Conservation (phyloP, 2,888 invertebrate genomes). For the Phyto melanocephala region DNA sequence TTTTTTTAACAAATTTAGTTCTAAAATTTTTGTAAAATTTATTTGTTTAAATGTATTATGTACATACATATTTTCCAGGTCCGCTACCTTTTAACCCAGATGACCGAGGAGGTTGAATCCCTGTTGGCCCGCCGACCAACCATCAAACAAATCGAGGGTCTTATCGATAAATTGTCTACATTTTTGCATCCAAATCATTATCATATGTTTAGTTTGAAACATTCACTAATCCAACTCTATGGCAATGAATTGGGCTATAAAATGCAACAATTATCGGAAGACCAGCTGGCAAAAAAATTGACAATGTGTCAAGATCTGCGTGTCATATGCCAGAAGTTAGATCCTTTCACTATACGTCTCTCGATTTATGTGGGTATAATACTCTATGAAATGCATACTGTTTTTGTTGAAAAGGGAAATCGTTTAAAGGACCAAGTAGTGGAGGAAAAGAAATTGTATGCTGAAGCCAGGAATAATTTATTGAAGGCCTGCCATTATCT, state of each 20-base stretch:
- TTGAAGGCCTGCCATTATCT: slow-evolving; percentile 72
- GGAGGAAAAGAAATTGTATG: slow-evolving; percentile 62
- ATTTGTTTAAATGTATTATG: no score
- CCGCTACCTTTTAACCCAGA: slow-evolving; percentile 83
- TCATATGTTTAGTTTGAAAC: slow-evolving; percentile 89
- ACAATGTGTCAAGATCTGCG: slow-evolving; percentile 84
- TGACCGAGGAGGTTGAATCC: slow-evolving; percentile 88
- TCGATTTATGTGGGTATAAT: slow-evolving; percentile 89
- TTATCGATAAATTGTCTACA: slow-evolving; percentile 84
- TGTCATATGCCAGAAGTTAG: slow-evolving; percentile 82
- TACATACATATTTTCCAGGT: slow-evolving; percentile 67
- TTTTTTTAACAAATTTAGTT: no score
- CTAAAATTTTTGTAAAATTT: no score
- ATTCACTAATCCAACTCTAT: slow-evolving; percentile 89
- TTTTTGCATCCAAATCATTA: slow-evolving; percentile 92
- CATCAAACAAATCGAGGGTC: slow-evolving; percentile 82
- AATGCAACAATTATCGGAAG: slow-evolving; percentile 80
- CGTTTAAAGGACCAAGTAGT: slow-evolving; percentile 62
- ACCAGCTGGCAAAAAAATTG: slow-evolving; percentile 83
- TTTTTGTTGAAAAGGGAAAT: slow-evolving; percentile 80
- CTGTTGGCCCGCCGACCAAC: slow-evolving; percentile 81
- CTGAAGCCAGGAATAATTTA: slow-evolving; percentile 69
- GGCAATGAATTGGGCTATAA: slow-evolving; percentile 84
- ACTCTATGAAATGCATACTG: slow-evolving; percentile 85
- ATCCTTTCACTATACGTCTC: slow-evolving; percentile 86